Conservation (phyloP, 2,888 invertebrate species). For the Odontothrips loti region DNA sequence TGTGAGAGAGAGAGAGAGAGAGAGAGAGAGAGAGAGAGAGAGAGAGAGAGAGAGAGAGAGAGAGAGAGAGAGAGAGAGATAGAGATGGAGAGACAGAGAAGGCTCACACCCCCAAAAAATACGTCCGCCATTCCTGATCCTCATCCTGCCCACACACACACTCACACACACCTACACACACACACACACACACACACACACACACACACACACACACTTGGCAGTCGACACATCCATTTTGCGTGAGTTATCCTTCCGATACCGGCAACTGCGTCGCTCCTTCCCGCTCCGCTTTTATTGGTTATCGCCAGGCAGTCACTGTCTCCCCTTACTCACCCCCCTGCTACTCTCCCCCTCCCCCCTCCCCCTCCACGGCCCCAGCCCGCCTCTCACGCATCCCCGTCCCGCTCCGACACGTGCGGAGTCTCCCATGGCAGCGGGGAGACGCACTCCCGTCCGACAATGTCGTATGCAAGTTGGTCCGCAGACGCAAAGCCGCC, state of each 20-base stretch:
- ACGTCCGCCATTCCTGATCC: background rate
- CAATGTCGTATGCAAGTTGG: too few relatives aligned
- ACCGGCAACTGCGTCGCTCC: background rate
- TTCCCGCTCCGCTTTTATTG: constrained; percentile 7
- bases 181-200: too few relatives aligned
- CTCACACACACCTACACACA: too few relatives aligned
- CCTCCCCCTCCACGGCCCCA: background rate
- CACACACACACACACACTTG: background rate
- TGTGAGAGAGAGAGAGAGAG: background rate
- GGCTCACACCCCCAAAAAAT: background rate
- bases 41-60: background rate
- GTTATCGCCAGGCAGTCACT: background rate
- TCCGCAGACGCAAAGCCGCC: too few relatives aligned
- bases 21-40: background rate
- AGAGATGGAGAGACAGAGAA: background rate
- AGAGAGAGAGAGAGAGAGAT: background rate
- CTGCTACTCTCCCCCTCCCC: too few relatives aligned
- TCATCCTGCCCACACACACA: background rate
- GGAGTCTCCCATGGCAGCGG: too few relatives aligned
- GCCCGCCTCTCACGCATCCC: background rate
- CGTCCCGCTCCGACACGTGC: background rate
- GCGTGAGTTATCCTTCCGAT: constrained; percentile 26
- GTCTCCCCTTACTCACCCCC: too few relatives aligned
- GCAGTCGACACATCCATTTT: constrained; percentile 26
- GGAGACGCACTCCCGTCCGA: too few relatives aligned